A percentile compares a stretch with the other conserved stretches of the same genome.
These are phyloP conservation scores for Meloidogyne hapla DNA, from an alignment of 1,140 invertebrate genomes.

Conservation along the genomic window DNA sequence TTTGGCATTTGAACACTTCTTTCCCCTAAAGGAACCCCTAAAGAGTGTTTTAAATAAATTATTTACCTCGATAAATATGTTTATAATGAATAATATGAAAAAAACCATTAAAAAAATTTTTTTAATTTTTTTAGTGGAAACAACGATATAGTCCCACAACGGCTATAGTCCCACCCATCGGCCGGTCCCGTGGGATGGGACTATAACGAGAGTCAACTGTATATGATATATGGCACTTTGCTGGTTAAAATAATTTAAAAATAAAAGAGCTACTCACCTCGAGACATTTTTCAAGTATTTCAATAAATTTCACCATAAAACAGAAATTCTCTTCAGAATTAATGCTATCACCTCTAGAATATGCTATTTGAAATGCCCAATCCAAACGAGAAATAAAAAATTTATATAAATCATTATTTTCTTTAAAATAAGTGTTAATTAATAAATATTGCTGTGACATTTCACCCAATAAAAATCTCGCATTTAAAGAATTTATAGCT, in stretches of 20 bases:
- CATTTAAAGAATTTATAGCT: background rate
- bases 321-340: background rate
- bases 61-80: too few relatives aligned
- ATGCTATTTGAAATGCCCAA: background rate
- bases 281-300: background rate
- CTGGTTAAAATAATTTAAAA: background rate
- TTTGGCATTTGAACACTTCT: too few relatives aligned
- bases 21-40: too few relatives aligned
- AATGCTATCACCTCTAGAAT: background rate
- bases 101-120: too few relatives aligned
- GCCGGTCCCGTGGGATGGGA: too few relatives aligned
- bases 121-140: too few relatives aligned
- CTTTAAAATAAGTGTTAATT: background rate
- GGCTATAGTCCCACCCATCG: too few relatives aligned
- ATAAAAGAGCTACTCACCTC: background rate
- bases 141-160: too few relatives aligned
- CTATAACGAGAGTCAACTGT: too few relatives aligned
- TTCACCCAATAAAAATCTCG: background rate
- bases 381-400: background rate
- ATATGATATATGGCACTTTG: too few relatives aligned
- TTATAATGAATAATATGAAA: too few relatives aligned
- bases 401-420: background rate
- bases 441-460: background rate
- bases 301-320: background rate
- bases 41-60: too few relatives aligned